These are phyloP conservation scores for Peromyscus nudipes DNA, from an alignment of 2,797 vertebrate genomes.

Conservation along the genomic window DNA sequence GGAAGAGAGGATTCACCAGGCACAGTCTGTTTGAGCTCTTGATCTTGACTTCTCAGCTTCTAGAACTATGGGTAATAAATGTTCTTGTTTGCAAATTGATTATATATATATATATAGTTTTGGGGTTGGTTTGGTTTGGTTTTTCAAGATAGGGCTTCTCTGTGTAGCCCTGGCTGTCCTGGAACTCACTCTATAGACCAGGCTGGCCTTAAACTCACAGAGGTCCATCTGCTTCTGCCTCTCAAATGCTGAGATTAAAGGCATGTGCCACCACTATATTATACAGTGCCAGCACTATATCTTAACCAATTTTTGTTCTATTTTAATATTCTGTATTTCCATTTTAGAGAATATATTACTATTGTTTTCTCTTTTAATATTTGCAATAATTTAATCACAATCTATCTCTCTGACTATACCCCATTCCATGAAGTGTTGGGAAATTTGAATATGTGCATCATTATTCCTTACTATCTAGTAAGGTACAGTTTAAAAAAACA, in stretches of 20 bases:
- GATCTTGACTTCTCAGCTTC: not conserved
- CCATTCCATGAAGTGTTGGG: not conserved
- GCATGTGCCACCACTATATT: not conserved
- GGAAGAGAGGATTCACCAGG: not conserved
- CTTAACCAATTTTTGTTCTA: not conserved
- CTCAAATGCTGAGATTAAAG: not conserved
- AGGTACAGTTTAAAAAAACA: not conserved
- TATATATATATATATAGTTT: too few relatives aligned
- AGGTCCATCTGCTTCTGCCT: not conserved
- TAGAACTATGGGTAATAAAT: not conserved
- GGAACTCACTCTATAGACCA: not conserved
- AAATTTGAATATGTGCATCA: not conserved
- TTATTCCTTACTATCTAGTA: not conserved
- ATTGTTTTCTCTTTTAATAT: not conserved
- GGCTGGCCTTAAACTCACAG: not conserved
- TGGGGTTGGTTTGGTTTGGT: not conserved
- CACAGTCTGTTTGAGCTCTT: not conserved
- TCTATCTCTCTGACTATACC: not conserved
- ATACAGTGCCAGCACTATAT: not conserved
- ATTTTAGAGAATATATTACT: not conserved
- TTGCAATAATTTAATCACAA: not conserved
- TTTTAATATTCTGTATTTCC: not conserved
- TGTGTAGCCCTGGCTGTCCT: not conserved
- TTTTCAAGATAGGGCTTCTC: not conserved
- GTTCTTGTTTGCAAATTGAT: not conserved